Evolutionary conservation across 2,888 invertebrate species (phyloP).

Genomic region (Tuberolachnus salignus): DNA sequence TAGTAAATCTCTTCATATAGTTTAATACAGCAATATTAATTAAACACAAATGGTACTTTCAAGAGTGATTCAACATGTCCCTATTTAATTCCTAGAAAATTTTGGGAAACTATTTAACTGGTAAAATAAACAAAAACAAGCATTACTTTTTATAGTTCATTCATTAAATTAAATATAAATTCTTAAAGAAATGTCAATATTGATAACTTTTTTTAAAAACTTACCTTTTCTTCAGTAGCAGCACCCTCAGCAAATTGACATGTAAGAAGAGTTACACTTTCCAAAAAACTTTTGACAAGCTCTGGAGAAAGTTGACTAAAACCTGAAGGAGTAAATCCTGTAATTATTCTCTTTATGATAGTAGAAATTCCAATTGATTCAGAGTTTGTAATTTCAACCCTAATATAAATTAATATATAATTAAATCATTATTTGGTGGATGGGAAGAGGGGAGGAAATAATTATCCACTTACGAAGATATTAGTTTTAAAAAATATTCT

Average conservation of each 20-base stretch:
- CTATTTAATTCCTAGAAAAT: too few species aligned
- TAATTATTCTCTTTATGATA: slow-evolving; percentile 69
- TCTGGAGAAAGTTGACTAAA: slow-evolving; percentile 64
- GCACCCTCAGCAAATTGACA: slow-evolving; percentile 71
- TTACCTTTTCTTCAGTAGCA: slow-evolving; percentile 71
- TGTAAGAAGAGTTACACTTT: slow-evolving; percentile 70
- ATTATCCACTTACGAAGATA: slow-evolving; percentile 65
- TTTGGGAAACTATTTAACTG: too few species aligned
- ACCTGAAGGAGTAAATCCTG: slow-evolving; percentile 67
- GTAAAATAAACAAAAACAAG: too few species aligned
- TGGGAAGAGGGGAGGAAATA: background rate
- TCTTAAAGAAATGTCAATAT: too few species aligned
- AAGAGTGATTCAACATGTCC: too few species aligned
- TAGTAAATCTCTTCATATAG: too few species aligned
- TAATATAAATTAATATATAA: slow-evolving; percentile 41
- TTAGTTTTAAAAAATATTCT: slow-evolving; percentile 69
- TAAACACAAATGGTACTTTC: too few species aligned
- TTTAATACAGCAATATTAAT: too few species aligned
- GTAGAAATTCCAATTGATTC: slow-evolving; percentile 74
- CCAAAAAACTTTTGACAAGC: slow-evolving; percentile 67
- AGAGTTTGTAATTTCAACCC: slow-evolving; percentile 68
- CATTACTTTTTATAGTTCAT: too few species aligned
- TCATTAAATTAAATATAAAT: too few species aligned
- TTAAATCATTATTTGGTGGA: background rate
- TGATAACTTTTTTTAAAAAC: slow-evolving; percentile 59